phyloP scores from a whole-genome alignment of 2,113 vertebrate genomes.

The Sialia sialis region DNA sequence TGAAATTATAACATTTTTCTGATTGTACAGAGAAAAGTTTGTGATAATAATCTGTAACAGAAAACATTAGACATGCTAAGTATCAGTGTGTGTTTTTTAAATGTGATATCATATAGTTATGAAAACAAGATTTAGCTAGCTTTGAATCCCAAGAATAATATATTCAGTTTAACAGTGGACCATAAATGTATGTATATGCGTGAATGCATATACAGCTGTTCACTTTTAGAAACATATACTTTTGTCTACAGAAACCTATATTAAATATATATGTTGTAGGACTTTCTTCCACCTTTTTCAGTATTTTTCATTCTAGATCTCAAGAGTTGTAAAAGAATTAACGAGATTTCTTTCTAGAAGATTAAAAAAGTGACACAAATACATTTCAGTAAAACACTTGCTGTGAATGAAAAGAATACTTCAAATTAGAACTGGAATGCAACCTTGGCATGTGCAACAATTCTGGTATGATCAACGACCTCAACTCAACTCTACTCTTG shows the following conservation, averaged over 20 bases:
- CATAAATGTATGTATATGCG: neutral
- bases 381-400: neutral
- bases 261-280: neutral
- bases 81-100: fast-evolving
- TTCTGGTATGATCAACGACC: neutral
- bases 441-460: neutral
- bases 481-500: neutral
- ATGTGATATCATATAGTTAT: neutral
- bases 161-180: neutral
- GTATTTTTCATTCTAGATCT: neutral
- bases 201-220: neutral
- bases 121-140: neutral
- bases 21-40: neutral
- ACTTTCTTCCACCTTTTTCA: neutral
- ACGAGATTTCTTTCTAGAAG: neutral
- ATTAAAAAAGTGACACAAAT: neutral
- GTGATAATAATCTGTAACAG: neutral
- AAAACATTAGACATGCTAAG: neutral
- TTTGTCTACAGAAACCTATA: neutral
- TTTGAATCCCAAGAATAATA: neutral
- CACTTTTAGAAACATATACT: neutral
- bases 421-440: neutral
- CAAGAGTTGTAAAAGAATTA: neutral
- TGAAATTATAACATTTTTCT: neutral
- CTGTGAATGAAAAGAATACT: neutral